Evolutionary conservation across 2,888 invertebrate species (phyloP).

Genomic region (Dicyrtomina minuta): DNA sequence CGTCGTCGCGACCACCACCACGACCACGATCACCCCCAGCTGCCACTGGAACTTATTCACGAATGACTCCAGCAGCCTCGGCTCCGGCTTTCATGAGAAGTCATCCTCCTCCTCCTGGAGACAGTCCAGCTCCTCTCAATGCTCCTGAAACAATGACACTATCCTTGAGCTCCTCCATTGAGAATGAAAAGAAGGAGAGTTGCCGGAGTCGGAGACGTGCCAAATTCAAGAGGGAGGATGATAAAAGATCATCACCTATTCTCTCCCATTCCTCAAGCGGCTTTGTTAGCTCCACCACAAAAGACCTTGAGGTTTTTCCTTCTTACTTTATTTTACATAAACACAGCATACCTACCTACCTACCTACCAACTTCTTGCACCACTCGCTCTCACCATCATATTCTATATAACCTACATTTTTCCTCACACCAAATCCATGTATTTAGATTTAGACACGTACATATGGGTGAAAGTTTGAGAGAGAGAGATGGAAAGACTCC

Average conservation of each 20-base stretch:
- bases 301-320: conserved; percentile 29
- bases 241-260: conserved; percentile 19
- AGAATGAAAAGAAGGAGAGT: conserved; percentile 25
- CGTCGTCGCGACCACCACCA: too few relatives aligned
- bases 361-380: too few relatives aligned
- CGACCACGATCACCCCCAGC: too few relatives aligned
- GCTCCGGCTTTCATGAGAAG: background rate
- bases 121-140: conserved; percentile 18
- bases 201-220: conserved; percentile 29
- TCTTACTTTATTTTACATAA: conserved; percentile 1
- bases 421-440: too few relatives aligned
- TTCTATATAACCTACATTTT: too few relatives aligned
- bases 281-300: conserved; percentile 20
- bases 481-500: too few relatives aligned
- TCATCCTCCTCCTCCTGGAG: conserved; percentile 9
- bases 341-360: background rate
- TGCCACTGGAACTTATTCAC: background rate
- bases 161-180: conserved; percentile 17
- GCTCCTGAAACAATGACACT: conserved; percentile 16
- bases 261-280: conserved; percentile 10
- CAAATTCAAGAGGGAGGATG: conserved; percentile 25
- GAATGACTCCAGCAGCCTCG: background rate
- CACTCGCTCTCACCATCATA: too few relatives aligned
- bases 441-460: too few relatives aligned
- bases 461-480: too few relatives aligned